Conservation (phyloP, 1,140 invertebrate species). For the Potamilus streckersoni region DNA sequence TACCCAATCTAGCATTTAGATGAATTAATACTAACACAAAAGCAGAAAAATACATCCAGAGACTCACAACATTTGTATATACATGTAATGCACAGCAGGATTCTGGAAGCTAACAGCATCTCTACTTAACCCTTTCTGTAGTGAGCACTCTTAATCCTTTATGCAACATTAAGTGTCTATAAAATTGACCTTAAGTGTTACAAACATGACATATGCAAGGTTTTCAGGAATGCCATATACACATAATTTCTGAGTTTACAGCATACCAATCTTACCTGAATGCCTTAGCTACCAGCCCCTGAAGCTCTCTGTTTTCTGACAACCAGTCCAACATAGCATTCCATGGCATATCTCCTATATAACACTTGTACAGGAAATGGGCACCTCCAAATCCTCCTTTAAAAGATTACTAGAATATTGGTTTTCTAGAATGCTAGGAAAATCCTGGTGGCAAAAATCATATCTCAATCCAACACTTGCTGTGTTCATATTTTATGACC, state of each 20-base stretch:
- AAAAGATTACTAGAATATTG: neutral
- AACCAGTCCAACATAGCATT: slow-evolving; percentile 67
- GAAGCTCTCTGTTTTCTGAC: slow-evolving; percentile 61
- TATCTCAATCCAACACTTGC: no score
- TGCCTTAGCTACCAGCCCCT: slow-evolving; percentile 62
- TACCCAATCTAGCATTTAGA: no score
- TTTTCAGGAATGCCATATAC: neutral
- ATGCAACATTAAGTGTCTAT: neutral
- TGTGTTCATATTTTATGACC: no score
- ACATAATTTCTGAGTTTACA: no score
- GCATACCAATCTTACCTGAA: slow-evolving; percentile 58
- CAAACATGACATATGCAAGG: neutral
- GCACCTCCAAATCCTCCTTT: slow-evolving; percentile 44
- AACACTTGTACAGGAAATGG: slow-evolving; percentile 66
- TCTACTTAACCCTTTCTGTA: neutral
- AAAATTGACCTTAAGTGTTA: no score
- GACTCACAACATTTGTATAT: no score
- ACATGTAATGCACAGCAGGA: no score
- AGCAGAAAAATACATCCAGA: no score
- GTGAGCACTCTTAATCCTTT: neutral
- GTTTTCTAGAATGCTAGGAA: no score
- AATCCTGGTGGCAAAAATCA: no score
- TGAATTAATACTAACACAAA: no score
- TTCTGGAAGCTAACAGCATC: neutral
- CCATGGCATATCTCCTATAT: slow-evolving; percentile 62